Base-by-base conservation (phyloP, 2,888 invertebrate genomes). In the Drosophila algonquin region DNA sequence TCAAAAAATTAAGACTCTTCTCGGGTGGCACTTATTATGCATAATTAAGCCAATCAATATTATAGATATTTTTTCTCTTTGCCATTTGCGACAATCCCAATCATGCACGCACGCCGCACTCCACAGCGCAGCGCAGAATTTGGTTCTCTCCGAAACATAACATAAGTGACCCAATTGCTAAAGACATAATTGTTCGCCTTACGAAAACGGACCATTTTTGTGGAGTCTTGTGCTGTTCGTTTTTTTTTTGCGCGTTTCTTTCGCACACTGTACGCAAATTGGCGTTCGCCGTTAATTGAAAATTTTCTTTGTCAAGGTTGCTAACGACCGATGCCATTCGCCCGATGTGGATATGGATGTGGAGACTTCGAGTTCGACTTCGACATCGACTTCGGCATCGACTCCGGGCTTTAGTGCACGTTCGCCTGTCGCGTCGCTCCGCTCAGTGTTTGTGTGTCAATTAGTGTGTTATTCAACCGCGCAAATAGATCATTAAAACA, bases 271-370 rank as follows among this genome's bases (percentile, higher is more conserved):
- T 70, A 76, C 68, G 76, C 78, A 81, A 82, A 79, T 80, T 73
- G 59, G 76, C 71, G 68, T 63, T 69, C 70, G 73, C 61, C 63
- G 79, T 69, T 82, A 79, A 83, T 85, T 79, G 74, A 67, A 63
- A 74, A 70, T 74, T 77, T 82, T 85, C 86, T 78, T 75, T 85
- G 86, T 83, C 83, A 85, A 85, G 86, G 85, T 83, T 87, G 65
- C 75, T 53, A 70, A 62, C 68, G 52, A 55, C 51, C 59, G 64
- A 54, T 47, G 58, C 70, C 57, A 60, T 54, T 58, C 52, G 53
- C 40, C 14, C 40, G 14, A 40, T 40, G 40, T 40, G 40, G 40
- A 40, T 6, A 40, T 40, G 40, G 40, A 51, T 35, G 54, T 44
- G 44, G 27, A 27, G 27, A 8, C 27, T 68, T 44, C 67, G 46